phyloP scores from a whole-genome alignment of 2,113 vertebrate species.

The Eptatretus burgeri region DNA sequence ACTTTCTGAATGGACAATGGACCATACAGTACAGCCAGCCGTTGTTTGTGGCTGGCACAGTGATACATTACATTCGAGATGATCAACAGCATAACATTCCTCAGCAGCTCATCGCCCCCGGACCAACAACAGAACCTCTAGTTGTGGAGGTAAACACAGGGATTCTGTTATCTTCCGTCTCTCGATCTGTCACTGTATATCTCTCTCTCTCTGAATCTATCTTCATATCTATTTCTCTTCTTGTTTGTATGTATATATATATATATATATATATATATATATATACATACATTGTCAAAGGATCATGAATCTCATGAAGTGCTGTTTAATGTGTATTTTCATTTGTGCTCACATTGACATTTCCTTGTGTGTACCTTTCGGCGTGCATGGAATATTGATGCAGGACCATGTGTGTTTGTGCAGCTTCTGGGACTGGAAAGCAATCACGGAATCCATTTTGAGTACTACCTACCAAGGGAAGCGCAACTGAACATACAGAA shows the following conservation, averaged over 20 bases:
- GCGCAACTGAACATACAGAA: conserved; percentile 12
- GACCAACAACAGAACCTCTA: conserved; percentile 65
- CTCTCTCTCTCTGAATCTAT: no score
- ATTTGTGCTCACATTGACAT: no score
- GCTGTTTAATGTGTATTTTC: no score
- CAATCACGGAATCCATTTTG: conserved; percentile 44
- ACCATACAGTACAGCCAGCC: conserved; percentile 37
- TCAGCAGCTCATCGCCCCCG: conserved; percentile 38
- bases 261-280: no score
- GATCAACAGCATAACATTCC: conserved; percentile 35
- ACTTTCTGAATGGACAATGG: conserved; percentile 86
- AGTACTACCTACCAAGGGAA: conserved; percentile 33
- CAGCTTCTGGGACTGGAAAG: conserved; percentile 69
- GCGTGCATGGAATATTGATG: not conserved
- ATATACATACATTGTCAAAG: no score
- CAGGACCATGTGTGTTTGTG: not conserved
- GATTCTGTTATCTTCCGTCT: not conserved
- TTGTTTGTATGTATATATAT: no score
- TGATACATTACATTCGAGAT: conserved; percentile 51
- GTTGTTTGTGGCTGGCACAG: conserved; percentile 30
- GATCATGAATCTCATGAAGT: no score
- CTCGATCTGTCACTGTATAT: no score
- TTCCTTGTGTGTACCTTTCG: not conserved
- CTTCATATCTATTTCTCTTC: no score
- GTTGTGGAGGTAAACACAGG: conserved; percentile 35